Conservation (phyloP, 2,797 vertebrate species). For the Arremon aurantiirostris region DNA sequence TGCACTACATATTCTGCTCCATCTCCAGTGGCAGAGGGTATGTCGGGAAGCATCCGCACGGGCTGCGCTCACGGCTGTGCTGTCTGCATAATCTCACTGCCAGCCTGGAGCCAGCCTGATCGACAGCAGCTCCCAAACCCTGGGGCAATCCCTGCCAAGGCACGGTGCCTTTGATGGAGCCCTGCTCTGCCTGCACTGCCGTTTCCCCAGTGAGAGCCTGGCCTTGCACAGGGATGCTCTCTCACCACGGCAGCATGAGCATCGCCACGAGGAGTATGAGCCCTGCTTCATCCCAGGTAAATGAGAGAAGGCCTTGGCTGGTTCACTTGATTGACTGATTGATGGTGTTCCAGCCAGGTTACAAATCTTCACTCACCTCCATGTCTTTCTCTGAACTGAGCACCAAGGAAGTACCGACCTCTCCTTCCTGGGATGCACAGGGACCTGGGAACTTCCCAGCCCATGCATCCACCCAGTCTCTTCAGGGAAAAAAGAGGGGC, state of each 20-base stretch:
- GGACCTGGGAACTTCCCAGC: neutral
- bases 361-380: neutral
- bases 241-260: accelerated
- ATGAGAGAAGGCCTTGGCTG: neutral
- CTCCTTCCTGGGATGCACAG: accelerated
- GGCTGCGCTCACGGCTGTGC: accelerated
- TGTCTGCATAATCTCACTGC: accelerated
- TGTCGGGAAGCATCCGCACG: accelerated
- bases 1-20: neutral
- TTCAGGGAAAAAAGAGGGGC: neutral
- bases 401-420: neutral
- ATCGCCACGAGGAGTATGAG: accelerated
- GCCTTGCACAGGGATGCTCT: neutral
- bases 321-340: neutral
- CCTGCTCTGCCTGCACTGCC: accelerated
- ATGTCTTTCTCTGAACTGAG: neutral
- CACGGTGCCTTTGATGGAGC: accelerated
- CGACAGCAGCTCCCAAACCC: neutral
- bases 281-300: neutral
- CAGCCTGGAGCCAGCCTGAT: neutral
- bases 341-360: neutral
- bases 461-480: accelerated
- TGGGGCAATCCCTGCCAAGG: neutral
- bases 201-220: accelerated
- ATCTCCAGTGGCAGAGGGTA: neutral